These are phyloP conservation scores for Enteromius radiatus DNA, from an alignment of 2,797 vertebrate species.

Conservation along the genomic window DNA sequence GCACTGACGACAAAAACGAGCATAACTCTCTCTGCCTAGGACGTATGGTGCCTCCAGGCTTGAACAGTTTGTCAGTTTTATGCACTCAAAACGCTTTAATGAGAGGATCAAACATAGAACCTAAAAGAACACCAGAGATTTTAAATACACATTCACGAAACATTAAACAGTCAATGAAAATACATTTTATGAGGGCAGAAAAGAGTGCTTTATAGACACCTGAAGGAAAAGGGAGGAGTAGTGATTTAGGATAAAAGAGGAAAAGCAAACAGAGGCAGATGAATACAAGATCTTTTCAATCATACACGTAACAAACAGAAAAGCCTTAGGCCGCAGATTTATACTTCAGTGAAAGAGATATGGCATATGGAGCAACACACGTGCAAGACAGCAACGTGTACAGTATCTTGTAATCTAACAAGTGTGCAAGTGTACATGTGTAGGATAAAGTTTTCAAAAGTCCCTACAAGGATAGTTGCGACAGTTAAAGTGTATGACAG, in stretches of 20 bases:
- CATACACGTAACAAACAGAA: slow-evolving; percentile 57
- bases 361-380: slow-evolving; percentile 4
- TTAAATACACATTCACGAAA: slow-evolving; percentile 15
- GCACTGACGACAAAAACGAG: slow-evolving; percentile 56
- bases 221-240: slow-evolving; percentile 8
- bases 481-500: neutral
- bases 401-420: neutral
- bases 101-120: slow-evolving; percentile 4
- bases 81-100: slow-evolving; percentile 9
- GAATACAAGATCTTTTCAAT: slow-evolving; percentile 45
- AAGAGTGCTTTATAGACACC: slow-evolving; percentile 28
- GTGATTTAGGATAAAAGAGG: slow-evolving; percentile 39
- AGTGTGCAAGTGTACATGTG: neutral
- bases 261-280: slow-evolving; percentile 35
- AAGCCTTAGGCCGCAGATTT: slow-evolving; percentile 1
- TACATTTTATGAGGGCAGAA: slow-evolving; percentile 21
- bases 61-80: slow-evolving; percentile 51
- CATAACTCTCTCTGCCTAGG: slow-evolving; percentile 19
- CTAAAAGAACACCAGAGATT: neutral
- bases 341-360: neutral
- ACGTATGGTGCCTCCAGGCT: slow-evolving; percentile 52
- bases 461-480: no score
- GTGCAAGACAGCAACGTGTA: slow-evolving; percentile 1
- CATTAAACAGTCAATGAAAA: slow-evolving; percentile 48
- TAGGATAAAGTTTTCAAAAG: neutral